Percentiles rank a stretch among this genome's conserved stretches.
These are phyloP conservation scores for Cepaea hortensis DNA, from an alignment of 2,888 invertebrate genomes.

Conservation along the genomic window DNA sequence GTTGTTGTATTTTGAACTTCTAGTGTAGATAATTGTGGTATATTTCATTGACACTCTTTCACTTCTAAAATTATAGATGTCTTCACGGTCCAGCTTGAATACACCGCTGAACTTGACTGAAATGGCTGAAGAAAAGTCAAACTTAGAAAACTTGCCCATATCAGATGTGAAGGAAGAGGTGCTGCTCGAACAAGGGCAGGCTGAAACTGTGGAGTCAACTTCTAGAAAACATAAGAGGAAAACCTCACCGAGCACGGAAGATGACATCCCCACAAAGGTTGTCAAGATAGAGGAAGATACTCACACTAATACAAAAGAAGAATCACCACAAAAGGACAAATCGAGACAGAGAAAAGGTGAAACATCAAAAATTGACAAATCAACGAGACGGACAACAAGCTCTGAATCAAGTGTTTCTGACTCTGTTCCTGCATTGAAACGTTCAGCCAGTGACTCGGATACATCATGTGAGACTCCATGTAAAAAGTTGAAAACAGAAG, in stretches of 20 bases:
- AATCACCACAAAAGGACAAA: neutral
- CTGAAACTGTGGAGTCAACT: neutral
- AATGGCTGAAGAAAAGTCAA: neutral
- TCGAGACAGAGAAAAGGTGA: neutral
- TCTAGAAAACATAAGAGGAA: neutral
- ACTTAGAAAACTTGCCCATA: neutral
- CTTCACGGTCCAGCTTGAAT: neutral
- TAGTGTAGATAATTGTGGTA: neutral
- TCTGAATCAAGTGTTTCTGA: neutral
- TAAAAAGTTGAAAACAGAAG: neutral
- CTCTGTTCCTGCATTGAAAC: neutral
- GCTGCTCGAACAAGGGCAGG: neutral
- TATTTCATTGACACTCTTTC: neutral
- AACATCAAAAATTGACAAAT: neutral
- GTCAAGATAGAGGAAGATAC: neutral
- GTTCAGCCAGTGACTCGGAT: neutral
- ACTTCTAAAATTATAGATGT: neutral
- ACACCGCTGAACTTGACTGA: neutral
- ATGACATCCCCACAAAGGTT: conserved; percentile 4
- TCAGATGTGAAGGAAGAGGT: no score
- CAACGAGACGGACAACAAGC: neutral
- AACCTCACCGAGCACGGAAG: neutral
- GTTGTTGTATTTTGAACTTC: neutral
- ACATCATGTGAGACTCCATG: neutral
- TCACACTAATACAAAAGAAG: neutral